These are phyloP conservation scores for Meghimatium bilineatum DNA, from an alignment of 2,888 invertebrate genomes.

Conservation along the genomic window DNA sequence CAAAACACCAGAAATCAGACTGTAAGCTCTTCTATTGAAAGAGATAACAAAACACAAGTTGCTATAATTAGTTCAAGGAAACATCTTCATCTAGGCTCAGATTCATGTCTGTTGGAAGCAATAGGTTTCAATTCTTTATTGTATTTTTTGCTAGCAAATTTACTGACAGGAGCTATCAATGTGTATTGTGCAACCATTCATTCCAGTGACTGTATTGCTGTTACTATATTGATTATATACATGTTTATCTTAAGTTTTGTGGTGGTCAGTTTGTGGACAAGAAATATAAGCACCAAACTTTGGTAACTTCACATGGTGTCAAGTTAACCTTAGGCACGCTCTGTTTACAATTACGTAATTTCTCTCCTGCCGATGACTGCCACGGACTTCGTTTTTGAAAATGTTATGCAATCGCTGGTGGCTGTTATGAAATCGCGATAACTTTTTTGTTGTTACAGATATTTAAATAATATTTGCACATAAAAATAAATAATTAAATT, in stretches of 20 bases:
- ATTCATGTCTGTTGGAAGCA: conserved; percentile 81
- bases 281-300: conserved; percentile 53
- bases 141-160: conserved; percentile 90
- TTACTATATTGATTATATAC: conserved; percentile 65
- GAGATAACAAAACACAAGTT: neutral
- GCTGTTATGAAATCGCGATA: too few relatives aligned
- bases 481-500: too few relatives aligned
- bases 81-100: neutral
- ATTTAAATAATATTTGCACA: too few relatives aligned
- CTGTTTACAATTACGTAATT: too few relatives aligned
- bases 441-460: too few relatives aligned
- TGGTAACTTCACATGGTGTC: conserved; percentile 56
- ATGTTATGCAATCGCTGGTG: too few relatives aligned
- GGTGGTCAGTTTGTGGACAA: conserved; percentile 52
- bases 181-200: conserved; percentile 82
- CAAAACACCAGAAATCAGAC: neutral
- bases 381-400: too few relatives aligned
- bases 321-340: too few relatives aligned
- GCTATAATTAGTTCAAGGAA: neutral
- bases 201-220: conserved; percentile 55
- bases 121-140: conserved; percentile 88
- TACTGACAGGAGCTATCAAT: conserved; percentile 90
- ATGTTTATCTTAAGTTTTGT: conserved; percentile 61
- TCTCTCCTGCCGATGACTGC: too few relatives aligned
- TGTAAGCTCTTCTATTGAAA: neutral